A percentile compares a stretch with the other conserved stretches of the same genome.
phyloP scores from a whole-genome alignment of 2,797 vertebrate species.

The Propithecus deckenii region DNA sequence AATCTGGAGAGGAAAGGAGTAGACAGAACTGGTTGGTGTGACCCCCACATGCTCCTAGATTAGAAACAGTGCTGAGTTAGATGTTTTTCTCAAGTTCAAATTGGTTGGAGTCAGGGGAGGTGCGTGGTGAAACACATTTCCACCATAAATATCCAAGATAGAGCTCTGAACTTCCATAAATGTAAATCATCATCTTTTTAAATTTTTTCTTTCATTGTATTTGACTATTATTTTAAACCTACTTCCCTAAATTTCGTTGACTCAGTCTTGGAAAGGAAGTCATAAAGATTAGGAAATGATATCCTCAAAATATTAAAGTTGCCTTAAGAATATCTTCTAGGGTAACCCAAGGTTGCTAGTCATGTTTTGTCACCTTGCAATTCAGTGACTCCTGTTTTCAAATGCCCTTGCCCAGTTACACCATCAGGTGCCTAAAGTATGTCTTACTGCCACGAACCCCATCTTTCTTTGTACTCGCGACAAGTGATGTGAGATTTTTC shows the following conservation, averaged over 20 bases:
- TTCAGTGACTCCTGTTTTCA: neutral
- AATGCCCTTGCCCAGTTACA: no score
- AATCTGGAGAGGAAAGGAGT: neutral
- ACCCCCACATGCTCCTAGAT: neutral
- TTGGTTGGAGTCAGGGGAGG: neutral
- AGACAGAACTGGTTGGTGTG: neutral
- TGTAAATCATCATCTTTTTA: neutral
- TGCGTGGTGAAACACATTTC: neutral
- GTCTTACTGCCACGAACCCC: neutral
- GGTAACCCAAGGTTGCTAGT: fast-evolving
- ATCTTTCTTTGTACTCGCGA: neutral
- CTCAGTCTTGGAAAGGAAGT: neutral
- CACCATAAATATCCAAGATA: neutral
- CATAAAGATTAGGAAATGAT: neutral
- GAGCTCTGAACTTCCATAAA: neutral
- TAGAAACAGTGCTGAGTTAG: neutral
- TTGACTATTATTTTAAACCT: neutral
- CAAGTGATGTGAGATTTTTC: neutral
- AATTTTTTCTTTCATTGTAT: neutral
- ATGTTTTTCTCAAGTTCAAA: neutral
- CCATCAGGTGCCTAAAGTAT: neutral
- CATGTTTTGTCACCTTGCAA: neutral
- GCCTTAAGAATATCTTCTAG: neutral
- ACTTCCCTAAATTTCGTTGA: neutral
- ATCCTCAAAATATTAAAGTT: neutral